A percentile compares a stretch with the other conserved stretches of the same genome.
Evolutionary conservation across 2,888 invertebrate genomes (phyloP).

Genomic region (Arrhopalites spinosus): DNA sequence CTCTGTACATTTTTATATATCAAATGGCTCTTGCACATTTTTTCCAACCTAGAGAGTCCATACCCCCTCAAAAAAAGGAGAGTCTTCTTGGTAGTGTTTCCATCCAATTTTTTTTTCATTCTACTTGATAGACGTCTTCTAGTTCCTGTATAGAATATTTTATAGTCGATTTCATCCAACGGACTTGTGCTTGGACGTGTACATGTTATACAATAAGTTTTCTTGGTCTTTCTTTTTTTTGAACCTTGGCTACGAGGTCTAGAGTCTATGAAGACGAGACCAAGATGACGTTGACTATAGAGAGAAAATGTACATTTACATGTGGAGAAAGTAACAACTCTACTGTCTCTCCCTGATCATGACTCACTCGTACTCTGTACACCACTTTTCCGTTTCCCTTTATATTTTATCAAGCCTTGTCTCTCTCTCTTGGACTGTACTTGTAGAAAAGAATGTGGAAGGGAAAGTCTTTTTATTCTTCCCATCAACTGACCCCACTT

Average conservation of each 20-base stretch:
- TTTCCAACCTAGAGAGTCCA: too few species aligned
- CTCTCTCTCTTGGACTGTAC: background rate
- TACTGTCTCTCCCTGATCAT: conserved; percentile 1
- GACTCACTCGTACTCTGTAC: conserved; percentile 14
- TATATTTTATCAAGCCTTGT: background rate
- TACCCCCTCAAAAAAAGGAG: too few species aligned
- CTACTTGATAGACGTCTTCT: background rate
- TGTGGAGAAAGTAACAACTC: too few species aligned
- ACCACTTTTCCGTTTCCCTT: background rate
- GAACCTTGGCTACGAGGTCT: background rate
- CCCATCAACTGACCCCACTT: background rate
- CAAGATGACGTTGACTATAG: background rate
- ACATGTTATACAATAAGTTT: background rate
- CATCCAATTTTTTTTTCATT: too few species aligned
- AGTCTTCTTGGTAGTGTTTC: too few species aligned
- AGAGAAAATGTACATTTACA: background rate
- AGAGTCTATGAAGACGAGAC: too few species aligned
- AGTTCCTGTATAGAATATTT: conserved; percentile 11
- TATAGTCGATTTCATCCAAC: background rate
- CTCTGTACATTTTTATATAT: too few species aligned
- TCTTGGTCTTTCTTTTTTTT: background rate
- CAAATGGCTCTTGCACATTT: too few species aligned
- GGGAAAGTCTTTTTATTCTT: background rate
- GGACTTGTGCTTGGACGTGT: background rate
- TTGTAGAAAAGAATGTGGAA: background rate